Base-by-base conservation (phyloP, 2,888 invertebrate genomes). In the Lithophane leautieri region DNA sequence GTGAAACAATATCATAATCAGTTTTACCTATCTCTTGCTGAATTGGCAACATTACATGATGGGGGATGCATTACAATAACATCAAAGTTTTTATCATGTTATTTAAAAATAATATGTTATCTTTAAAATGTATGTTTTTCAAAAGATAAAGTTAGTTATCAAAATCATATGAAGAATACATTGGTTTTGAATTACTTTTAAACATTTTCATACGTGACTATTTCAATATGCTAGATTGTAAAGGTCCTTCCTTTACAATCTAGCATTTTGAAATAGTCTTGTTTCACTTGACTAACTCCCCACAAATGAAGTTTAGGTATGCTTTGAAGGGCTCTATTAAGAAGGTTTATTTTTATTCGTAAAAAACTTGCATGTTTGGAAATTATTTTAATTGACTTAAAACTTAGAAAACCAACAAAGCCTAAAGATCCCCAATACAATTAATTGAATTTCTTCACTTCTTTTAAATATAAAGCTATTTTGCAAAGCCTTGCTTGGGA, bases 131-230 rank as follows among this genome's bases (percentile, higher is more conserved):
- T 47, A 40, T 76, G 42, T 69, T 76, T 58, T 63, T 60, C 34
- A 60, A 65, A 60, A 77, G 77, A 79, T 82, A 79, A 63, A 42
- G 19, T 62, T 69, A 61, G 52, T 52, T 65, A 80, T 72, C 73
- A 63, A 50, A 79, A 73, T 28, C 28, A 22, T 62, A 58, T 50
- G 16, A 63, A 79, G 16, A 25, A 52, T 58, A 52, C 22, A 34
- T 71, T 71, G 42, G 22, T 28, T 63, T 71, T 77, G 14, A 79
- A 56, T 71, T 42, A 73, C 28, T 47, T 72, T 42, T n/a, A 19
- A 58, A 78, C 16, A 60, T 22, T 62, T 42, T 47, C n/a, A 19
- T n/a, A n/a, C 42, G 28, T n/a, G n/a, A n/a, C n/a, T n/a, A n/a
- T n/a, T n/a, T n/a, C n/a, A n/a, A n/a, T n/a, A n/a, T n/a, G n/a